phyloP scores from a whole-genome alignment of 1,140 invertebrate genomes.

The Drosophila asahinai region DNA sequence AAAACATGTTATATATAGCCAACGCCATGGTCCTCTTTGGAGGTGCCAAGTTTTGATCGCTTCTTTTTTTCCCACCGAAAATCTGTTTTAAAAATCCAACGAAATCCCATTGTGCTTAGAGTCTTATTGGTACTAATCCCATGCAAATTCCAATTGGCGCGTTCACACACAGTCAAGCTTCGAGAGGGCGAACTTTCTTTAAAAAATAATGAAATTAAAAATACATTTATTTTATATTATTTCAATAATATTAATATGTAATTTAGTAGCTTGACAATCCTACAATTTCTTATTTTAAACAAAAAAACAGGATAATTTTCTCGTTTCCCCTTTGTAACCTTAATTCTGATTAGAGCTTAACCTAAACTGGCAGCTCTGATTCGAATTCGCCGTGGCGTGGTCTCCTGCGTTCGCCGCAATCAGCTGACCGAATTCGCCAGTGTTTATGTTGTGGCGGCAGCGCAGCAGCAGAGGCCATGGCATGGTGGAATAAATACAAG shows the following conservation, averaged over 20 bases:
- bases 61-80: constrained; percentile 40
- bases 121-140: constrained; percentile 27
- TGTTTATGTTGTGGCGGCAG: constrained; percentile 45
- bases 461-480: not conserved
- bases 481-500: not conserved
- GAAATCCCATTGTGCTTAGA: constrained; percentile 36
- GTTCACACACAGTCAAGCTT: constrained; percentile 12
- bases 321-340: not conserved
- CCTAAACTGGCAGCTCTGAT: constrained; percentile 15
- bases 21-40: not conserved
- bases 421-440: constrained; percentile 48
- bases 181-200: not conserved
- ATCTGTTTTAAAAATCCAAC: constrained; percentile 23
- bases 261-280: no score
- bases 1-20: constrained; percentile 43
- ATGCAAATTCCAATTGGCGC: constrained; percentile 29
- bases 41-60: constrained; percentile 41
- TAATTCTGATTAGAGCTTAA: not conserved
- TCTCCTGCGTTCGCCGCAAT: constrained; percentile 21
- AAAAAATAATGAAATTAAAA: no score
- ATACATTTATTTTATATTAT: no score
- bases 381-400: constrained; percentile 14
- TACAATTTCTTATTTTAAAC: no score
- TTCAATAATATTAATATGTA: no score
- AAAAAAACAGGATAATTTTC: not conserved